A percentile compares a stretch with the other conserved stretches of the same genome.
phyloP scores from a whole-genome alignment of 2,113 vertebrate species.

The Smithornis capensis region DNA sequence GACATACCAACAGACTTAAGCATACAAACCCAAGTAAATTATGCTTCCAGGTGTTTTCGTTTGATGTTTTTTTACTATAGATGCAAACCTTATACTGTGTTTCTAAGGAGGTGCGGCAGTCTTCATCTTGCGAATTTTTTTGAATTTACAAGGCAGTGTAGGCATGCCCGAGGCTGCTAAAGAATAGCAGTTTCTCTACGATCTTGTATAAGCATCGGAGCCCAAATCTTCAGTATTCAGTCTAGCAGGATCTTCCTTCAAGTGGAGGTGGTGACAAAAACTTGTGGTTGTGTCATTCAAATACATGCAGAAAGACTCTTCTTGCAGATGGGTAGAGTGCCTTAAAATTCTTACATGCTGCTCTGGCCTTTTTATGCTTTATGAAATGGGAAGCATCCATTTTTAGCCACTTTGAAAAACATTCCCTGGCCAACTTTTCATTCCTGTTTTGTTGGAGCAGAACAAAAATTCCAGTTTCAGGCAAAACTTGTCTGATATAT shows the following conservation, averaged over 20 bases:
- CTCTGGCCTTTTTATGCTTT: neutral
- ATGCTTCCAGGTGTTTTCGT: neutral
- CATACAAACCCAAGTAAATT: neutral
- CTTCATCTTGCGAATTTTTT: neutral
- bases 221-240: neutral
- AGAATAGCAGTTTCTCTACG: neutral
- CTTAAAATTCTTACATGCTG: neutral
- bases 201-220: neutral
- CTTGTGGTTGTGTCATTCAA: neutral
- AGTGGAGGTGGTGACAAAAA: neutral
- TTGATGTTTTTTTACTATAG: neutral
- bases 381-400: neutral
- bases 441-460: neutral
- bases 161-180: neutral
- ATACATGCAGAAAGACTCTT: neutral
- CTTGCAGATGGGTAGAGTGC: neutral
- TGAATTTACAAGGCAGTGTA: neutral
- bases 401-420: neutral
- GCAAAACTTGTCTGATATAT: neutral
- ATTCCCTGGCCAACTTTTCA: neutral
- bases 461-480: neutral
- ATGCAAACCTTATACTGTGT: neutral
- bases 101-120: neutral
- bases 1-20: neutral
- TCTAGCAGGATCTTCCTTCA: slow-evolving; percentile 11